phyloP scores from a whole-genome alignment of 2,113 vertebrate species.

The Dasyprocta punctata region DNA sequence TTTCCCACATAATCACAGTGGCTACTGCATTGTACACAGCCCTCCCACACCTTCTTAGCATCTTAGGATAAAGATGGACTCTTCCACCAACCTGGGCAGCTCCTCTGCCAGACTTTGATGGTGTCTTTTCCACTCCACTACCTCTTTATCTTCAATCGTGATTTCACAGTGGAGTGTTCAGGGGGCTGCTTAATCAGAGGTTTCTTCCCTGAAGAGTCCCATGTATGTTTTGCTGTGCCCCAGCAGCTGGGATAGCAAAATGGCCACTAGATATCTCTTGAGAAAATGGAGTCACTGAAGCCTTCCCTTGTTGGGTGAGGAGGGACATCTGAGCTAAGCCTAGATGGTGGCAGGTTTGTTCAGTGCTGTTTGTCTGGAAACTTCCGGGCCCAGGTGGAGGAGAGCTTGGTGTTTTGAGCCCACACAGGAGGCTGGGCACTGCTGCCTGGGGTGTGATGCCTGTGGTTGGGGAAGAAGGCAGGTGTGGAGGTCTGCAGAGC shows the following conservation, averaged over 20 bases:
- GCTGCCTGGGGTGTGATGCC: too few species aligned
- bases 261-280: not conserved
- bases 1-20: not conserved
- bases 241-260: not conserved
- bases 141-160: not conserved
- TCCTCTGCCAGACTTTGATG: not conserved
- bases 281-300: not conserved
- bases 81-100: not conserved
- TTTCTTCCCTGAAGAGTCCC: not conserved
- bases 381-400: not conserved
- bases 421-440: not conserved
- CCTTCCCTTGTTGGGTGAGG: not conserved
- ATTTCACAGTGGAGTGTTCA: not conserved
- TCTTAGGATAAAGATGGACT: not conserved
- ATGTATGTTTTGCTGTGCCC: not conserved
- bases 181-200: not conserved
- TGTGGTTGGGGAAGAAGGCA: too few species aligned
- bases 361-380: not conserved
- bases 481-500: not conserved
- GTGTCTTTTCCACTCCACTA: too few species aligned
- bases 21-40: not conserved
- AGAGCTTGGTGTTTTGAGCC: too few species aligned
- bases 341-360: not conserved
- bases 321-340: not conserved
- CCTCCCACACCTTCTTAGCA: not conserved